Percentiles rank a stretch among this genome's conserved stretches.
phyloP scores from a whole-genome alignment of 2,797 vertebrate species.

The Tapera naevia region DNA sequence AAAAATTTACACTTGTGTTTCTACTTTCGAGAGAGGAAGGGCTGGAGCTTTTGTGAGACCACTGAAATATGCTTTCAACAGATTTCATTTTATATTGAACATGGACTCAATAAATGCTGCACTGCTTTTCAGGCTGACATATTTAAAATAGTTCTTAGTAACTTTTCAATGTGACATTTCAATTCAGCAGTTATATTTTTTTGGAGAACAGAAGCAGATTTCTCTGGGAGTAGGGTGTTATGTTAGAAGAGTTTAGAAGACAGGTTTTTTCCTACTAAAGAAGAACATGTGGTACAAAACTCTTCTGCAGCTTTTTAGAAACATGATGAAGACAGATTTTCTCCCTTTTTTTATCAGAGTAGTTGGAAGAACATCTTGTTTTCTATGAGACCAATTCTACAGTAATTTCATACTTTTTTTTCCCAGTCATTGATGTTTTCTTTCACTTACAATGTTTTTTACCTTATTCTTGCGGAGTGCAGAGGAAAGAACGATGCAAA shows the following conservation, averaged over 20 bases:
- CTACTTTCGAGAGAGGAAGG: not conserved
- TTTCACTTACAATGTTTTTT: not conserved
- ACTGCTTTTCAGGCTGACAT: not conserved
- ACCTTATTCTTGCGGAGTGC: not conserved
- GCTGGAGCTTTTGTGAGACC: not conserved
- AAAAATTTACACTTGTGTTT: not conserved
- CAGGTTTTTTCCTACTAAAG: not conserved
- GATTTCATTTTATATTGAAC: not conserved
- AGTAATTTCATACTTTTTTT: not conserved
- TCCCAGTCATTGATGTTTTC: not conserved
- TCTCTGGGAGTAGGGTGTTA: not conserved
- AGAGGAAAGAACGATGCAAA: not conserved
- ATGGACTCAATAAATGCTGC: not conserved
- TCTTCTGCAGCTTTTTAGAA: not conserved
- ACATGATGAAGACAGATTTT: not conserved
- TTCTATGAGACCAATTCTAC: not conserved
- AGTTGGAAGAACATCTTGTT: not conserved
- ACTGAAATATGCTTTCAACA: not conserved
- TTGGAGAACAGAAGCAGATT: slow-evolving; percentile 24
- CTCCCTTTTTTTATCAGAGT: not conserved
- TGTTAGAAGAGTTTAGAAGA: not conserved
- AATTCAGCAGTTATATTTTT: not conserved
- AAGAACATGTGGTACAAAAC: slow-evolving; percentile 32
- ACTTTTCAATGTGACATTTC: slow-evolving; percentile 9
- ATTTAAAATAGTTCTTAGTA: slow-evolving; percentile 7